A percentile compares a stretch with the other conserved stretches of the same genome.
Evolutionary conservation across 2,113 vertebrate species (phyloP).

Genomic region (Zosterops borbonicus): DNA sequence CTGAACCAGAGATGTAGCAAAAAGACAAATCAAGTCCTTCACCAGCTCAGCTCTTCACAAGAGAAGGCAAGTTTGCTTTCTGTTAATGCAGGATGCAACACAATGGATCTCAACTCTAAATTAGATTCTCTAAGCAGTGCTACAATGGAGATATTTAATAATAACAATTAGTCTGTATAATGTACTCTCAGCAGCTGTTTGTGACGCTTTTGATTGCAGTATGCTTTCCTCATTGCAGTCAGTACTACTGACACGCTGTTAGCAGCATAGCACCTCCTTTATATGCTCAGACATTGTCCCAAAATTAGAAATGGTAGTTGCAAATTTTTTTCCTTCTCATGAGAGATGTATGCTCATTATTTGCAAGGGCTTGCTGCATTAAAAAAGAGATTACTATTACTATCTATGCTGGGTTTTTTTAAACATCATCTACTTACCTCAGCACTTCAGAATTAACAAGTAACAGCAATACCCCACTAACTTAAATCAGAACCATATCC

Average conservation of each 20-base stretch:
- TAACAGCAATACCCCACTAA: not conserved
- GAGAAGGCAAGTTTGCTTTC: constrained; percentile 10
- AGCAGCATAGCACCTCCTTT: not conserved
- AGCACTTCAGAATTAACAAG: not conserved
- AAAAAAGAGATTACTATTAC: not conserved
- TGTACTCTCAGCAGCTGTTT: not conserved
- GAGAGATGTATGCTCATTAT: not conserved
- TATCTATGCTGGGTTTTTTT: not conserved
- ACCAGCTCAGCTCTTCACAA: not conserved
- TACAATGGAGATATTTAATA: constrained; percentile 50
- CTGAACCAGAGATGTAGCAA: not conserved
- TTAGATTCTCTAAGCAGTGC: not conserved
- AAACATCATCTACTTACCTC: not conserved
- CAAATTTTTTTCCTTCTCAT: not conserved
- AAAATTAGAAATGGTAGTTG: not conserved
- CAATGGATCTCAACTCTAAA: constrained; percentile 19
- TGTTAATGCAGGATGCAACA: not conserved
- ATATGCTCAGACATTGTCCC: not conserved
- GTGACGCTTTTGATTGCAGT: not conserved
- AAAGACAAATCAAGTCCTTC: not conserved
- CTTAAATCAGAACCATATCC: not conserved
- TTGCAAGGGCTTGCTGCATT: not conserved
- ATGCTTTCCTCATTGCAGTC: not conserved
- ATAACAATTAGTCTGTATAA: constrained; percentile 52
- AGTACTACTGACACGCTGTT: not conserved